phyloP scores from a whole-genome alignment of 2,888 invertebrate species.

The Embidobia sp. region DNA sequence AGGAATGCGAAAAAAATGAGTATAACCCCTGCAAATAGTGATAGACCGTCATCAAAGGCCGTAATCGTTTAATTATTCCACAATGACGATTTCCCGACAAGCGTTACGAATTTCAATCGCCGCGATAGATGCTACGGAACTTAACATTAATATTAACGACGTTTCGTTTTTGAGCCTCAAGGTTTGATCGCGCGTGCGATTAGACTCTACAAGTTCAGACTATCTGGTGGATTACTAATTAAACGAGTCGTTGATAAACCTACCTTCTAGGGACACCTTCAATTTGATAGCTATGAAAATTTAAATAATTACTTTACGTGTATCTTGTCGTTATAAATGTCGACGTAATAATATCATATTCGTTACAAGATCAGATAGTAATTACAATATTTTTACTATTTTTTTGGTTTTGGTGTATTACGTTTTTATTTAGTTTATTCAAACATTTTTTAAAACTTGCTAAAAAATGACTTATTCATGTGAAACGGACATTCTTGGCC shows the following conservation, averaged over 20 bases:
- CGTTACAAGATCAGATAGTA: no score
- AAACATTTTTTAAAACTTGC: no score
- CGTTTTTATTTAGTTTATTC: no score
- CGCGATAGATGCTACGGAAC: conserved; percentile 45
- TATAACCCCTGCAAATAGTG: conserved; percentile 25
- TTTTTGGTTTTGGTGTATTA: no score
- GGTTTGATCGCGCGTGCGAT: conserved; percentile 66
- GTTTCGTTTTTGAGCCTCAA: conserved; percentile 63
- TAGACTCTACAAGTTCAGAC: conserved; percentile 39
- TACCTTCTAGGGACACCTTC: neutral
- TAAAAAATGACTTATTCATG: no score
- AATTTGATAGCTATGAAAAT: neutral
- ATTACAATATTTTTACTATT: no score
- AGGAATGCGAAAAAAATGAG: conserved; percentile 52
- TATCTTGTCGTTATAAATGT: no score
- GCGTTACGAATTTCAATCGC: conserved; percentile 68
- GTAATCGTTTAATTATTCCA: conserved; percentile 71
- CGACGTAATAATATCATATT: no score
- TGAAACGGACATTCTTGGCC: no score
- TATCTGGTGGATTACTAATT: conserved; percentile 28
- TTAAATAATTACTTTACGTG: no score
- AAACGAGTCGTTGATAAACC: neutral
- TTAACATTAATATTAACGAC: conserved; percentile 74
- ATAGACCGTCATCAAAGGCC: conserved; percentile 19
- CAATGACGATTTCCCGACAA: conserved; percentile 71